phyloP scores from a whole-genome alignment of 2,113 vertebrate genomes.

The Pagrus major region DNA sequence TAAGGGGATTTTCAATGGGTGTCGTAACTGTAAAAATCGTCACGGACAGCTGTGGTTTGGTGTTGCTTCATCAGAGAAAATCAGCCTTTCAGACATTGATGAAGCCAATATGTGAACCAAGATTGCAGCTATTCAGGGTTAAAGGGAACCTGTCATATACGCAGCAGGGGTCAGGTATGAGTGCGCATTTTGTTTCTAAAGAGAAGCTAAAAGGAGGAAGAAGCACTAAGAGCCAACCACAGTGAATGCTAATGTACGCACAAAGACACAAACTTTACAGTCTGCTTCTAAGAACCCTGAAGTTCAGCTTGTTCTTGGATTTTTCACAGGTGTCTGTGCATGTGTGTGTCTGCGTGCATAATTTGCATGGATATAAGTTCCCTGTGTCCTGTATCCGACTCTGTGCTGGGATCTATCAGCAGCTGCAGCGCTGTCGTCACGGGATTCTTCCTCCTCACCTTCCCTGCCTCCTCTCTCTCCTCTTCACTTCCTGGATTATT shows the following conservation, averaged over 20 bases:
- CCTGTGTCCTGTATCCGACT: not conserved
- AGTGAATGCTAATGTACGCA: constrained; percentile 6
- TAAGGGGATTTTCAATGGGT: not conserved
- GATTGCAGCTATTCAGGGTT: not conserved
- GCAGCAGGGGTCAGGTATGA: not conserved
- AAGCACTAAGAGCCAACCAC: not conserved
- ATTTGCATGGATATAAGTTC: not conserved
- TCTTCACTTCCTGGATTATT: not conserved
- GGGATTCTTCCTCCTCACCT: constrained; percentile 23
- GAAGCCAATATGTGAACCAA: not conserved
- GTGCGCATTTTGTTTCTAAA: constrained; percentile 16
- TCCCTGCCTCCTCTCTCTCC: not conserved
- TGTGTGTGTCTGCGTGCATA: not conserved
- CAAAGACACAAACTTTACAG: not conserved
- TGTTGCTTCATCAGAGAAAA: not conserved
- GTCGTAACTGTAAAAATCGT: not conserved
- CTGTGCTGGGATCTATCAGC: not conserved
- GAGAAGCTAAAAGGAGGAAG: constrained; percentile 55
- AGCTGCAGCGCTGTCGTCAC: not conserved
- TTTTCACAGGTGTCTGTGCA: not conserved
- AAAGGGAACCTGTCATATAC: constrained; percentile 1
- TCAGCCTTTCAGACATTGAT: not conserved
- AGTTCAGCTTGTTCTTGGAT: not conserved
- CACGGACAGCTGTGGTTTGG: not conserved
- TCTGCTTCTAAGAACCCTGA: not conserved